These are phyloP conservation scores for Trichogramma pretiosum DNA, from an alignment of 1,140 invertebrate species.

Conservation along the genomic window DNA sequence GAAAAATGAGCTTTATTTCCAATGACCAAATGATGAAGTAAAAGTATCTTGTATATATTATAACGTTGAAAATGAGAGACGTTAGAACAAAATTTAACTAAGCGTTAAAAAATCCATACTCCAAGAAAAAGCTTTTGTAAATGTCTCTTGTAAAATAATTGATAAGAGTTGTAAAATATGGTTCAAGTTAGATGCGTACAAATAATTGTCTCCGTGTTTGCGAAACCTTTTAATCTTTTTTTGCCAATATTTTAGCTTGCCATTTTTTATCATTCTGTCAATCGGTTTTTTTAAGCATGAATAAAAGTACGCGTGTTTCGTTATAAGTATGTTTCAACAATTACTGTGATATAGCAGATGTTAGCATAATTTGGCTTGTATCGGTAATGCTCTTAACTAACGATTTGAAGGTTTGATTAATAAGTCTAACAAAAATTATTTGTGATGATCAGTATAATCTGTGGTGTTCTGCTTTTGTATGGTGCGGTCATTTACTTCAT, in stretches of 20 bases:
- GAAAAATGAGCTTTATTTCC: too few relatives aligned
- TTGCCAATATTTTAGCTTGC: slow-evolving; percentile 34
- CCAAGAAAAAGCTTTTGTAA: slow-evolving; percentile 8
- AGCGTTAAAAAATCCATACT: too few relatives aligned
- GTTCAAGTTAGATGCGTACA: not conserved
- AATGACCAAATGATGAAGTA: too few relatives aligned
- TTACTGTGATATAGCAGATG: slow-evolving; percentile 46
- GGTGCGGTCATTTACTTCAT: too few relatives aligned
- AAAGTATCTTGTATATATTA: too few relatives aligned
- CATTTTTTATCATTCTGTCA: slow-evolving; percentile 34
- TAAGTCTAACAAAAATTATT: too few relatives aligned
- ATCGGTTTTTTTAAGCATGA: slow-evolving; percentile 28
- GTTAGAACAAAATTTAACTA: too few relatives aligned
- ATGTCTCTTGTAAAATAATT: slow-evolving; percentile 6
- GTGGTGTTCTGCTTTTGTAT: too few relatives aligned
- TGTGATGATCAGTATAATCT: too few relatives aligned
- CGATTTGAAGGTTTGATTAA: too few relatives aligned
- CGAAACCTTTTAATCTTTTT: slow-evolving; percentile 19
- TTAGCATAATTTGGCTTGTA: slow-evolving; percentile 41
- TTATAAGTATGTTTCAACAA: slow-evolving; percentile 41
- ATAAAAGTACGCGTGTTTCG: slow-evolving; percentile 27
- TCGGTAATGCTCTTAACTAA: too few relatives aligned
- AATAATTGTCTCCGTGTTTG: slow-evolving; percentile 2
- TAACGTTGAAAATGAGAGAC: too few relatives aligned
- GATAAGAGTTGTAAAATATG: slow-evolving; percentile 15